Percentiles rank a stretch among this genome's conserved stretches.
Evolutionary conservation across 2,888 invertebrate genomes (phyloP).

Genomic region (Protodeltote pygarga): DNA sequence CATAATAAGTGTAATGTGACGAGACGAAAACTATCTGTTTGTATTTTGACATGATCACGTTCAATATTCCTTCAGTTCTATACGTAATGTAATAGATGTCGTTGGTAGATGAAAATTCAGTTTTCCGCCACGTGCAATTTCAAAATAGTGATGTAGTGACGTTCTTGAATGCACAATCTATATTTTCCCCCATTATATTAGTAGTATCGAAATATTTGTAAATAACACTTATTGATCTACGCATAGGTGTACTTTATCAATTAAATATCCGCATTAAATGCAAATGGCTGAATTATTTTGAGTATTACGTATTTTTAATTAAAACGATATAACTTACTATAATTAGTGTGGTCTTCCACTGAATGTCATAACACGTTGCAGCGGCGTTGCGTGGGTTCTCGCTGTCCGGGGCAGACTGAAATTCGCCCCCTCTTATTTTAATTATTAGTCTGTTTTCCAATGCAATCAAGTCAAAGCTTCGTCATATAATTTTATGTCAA

Average conservation of each 20-base stretch:
- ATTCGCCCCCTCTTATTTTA: too few species aligned
- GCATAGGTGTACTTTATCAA: conserved; percentile 14
- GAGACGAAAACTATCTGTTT: conserved; percentile 7
- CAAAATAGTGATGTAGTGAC: conserved; percentile 8
- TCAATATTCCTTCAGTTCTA: conserved; percentile 20
- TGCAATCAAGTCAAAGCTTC: conserved; percentile 1
- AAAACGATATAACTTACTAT: neutral
- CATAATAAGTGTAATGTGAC: conserved; percentile 13
- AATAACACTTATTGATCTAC: conserved; percentile 27
- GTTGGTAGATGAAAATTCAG: conserved; percentile 6
- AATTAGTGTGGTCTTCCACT: neutral
- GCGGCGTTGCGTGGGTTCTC: too few species aligned
- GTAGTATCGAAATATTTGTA: conserved; percentile 30
- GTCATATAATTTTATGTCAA: too few species aligned
- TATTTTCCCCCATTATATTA: conserved; percentile 25
- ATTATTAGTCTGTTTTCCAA: too few species aligned
- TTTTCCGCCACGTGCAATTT: conserved; percentile 19
- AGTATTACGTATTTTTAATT: conserved; percentile 10
- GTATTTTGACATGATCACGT: conserved; percentile 1
- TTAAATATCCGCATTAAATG: conserved; percentile 26
- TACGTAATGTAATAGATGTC: conserved; percentile 1
- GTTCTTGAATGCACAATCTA: conserved; percentile 21
- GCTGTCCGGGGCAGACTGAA: too few species aligned
- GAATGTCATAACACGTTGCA: neutral
- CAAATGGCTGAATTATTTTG: conserved; percentile 16